These are phyloP conservation scores for Saguinus midas DNA, from an alignment of 2,113 vertebrate species.

Conservation along the genomic window DNA sequence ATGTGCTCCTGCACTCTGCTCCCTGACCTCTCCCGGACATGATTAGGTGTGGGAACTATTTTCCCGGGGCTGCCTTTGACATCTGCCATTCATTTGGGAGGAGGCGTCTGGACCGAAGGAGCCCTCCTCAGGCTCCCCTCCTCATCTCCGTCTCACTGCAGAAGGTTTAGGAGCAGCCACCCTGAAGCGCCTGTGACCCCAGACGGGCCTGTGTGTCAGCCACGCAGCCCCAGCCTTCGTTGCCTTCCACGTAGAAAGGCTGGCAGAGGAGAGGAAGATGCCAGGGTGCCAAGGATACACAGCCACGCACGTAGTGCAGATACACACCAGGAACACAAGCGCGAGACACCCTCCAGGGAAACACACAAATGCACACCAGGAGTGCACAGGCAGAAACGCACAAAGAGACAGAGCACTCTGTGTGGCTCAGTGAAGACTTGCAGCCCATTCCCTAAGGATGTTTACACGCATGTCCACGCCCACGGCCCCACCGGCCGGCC, in stretches of 20 bases:
- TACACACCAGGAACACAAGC: no score
- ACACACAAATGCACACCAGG: background rate
- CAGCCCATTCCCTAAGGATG: no score
- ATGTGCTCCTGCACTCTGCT: background rate
- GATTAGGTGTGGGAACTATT: slow-evolving; percentile 41
- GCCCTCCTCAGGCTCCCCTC: rapidly evolving
- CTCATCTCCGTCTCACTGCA: background rate
- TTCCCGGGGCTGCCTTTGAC: slow-evolving; percentile 6
- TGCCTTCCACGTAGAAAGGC: no score
- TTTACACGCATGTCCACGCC: rapidly evolving
- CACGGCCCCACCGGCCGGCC: background rate
- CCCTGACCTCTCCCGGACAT: background rate
- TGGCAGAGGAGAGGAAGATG: no score
- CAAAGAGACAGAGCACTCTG: rapidly evolving
- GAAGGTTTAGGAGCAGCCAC: background rate
- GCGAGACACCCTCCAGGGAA: background rate
- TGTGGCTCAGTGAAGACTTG: background rate
- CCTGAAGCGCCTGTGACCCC: no score
- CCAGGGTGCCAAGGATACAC: no score
- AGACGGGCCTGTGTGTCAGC: no score
- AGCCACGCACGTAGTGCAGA: no score
- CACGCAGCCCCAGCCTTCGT: no score
- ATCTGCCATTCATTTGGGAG: background rate
- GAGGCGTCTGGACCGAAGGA: background rate
- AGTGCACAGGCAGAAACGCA: no score